A percentile compares a stretch with the other conserved stretches of the same genome.
Conservation (phyloP, 2,888 invertebrate species). For the Ypsolopha scabrella region DNA sequence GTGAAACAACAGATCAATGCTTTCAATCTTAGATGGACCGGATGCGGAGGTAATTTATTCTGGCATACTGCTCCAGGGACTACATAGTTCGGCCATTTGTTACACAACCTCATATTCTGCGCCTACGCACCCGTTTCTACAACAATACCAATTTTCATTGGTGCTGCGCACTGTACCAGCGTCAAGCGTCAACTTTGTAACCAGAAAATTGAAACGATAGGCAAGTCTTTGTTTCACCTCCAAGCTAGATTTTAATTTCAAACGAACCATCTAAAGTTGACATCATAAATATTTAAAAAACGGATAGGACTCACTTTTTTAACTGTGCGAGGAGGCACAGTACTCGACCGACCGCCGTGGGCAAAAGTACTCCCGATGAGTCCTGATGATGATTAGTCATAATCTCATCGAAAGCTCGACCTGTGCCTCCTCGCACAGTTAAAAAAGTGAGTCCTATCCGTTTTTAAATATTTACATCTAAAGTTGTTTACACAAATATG, state of each 20-base stretch:
- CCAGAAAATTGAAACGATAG: neutral
- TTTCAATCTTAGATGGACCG: conserved; percentile 1
- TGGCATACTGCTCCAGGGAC: conserved; percentile 9
- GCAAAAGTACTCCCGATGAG: no score
- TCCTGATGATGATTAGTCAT: no score
- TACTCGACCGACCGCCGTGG: no score
- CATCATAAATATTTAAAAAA: no score
- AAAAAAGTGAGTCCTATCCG: no score
- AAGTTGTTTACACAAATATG: neutral
- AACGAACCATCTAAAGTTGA: neutral
- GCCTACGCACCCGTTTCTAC: conserved; percentile 7
- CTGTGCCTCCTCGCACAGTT: no score
- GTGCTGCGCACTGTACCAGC: neutral
- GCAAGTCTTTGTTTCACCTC: neutral
- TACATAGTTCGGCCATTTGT: conserved; percentile 9
- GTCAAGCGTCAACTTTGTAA: neutral
- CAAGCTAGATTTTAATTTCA: neutral
- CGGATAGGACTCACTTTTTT: no score
- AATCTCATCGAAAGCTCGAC: no score
- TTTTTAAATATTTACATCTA: no score
- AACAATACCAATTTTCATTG: conserved; percentile 3
- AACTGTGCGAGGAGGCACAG: no score
- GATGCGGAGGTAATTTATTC: conserved; percentile 6
- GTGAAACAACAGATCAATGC: neutral
- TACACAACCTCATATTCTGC: conserved; percentile 7